Conservation (phyloP, 2,888 invertebrate species). For the Brenthis ino region DNA sequence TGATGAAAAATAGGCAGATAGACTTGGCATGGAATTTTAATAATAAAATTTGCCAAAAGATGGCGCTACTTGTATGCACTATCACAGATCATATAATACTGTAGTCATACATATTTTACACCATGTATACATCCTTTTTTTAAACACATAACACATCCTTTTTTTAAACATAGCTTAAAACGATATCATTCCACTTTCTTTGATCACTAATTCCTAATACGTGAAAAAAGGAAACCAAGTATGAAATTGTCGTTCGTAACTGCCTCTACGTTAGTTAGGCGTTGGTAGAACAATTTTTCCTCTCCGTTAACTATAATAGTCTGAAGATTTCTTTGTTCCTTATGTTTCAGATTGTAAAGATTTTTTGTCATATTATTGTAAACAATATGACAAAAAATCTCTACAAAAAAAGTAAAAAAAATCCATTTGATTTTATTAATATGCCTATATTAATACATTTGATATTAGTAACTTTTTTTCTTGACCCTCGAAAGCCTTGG, state of each 20-base stretch:
- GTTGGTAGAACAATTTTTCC: conserved; percentile 18
- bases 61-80: too few species aligned
- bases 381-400: not conserved
- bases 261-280: conserved; percentile 8
- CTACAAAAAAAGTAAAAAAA: too few species aligned
- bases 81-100: too few species aligned
- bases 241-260: conserved; percentile 20
- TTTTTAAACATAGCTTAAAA: not conserved
- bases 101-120: too few species aligned
- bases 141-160: not conserved
- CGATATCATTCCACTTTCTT: not conserved
- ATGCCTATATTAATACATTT: too few species aligned
- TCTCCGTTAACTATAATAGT: conserved; percentile 25
- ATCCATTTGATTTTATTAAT: too few species aligned
- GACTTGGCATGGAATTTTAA: too few species aligned
- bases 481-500: too few species aligned
- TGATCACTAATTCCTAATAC: not conserved
- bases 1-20: too few species aligned
- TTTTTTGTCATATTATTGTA: not conserved
- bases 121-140: not conserved
- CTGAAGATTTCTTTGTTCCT: conserved; percentile 16
- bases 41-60: too few species aligned
- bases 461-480: too few species aligned
- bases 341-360: conserved; percentile 5
- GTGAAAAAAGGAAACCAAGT: not conserved